These are phyloP conservation scores for Gasterosteus nipponicus DNA, from an alignment of 2,113 vertebrate genomes.

Conservation along the genomic window DNA sequence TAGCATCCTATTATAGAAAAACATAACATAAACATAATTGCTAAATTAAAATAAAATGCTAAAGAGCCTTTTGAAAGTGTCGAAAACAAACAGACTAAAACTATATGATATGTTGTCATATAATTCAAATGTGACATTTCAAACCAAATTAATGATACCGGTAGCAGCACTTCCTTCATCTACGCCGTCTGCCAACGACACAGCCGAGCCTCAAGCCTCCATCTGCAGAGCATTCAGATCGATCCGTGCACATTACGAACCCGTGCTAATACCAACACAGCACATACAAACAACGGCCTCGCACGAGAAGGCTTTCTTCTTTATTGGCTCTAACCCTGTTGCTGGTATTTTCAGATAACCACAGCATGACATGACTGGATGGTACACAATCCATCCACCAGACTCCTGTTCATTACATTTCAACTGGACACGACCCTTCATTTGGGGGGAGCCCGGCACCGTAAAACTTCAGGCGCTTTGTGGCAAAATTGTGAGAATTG, in stretches of 20 bases:
- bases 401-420: conserved; percentile 7
- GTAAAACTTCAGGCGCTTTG: conserved; percentile 19
- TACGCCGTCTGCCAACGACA: not conserved
- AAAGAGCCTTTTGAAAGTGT: not conserved
- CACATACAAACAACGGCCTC: not conserved
- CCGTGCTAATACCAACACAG: not conserved
- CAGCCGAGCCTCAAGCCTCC: not conserved
- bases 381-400: conserved; percentile 6
- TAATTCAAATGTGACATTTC: not conserved
- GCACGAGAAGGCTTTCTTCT: not conserved
- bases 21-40: not conserved
- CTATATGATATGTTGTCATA: not conserved
- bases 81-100: not conserved
- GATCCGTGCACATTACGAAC: not conserved
- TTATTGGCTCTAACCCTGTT: not conserved
- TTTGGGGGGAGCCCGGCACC: conserved; percentile 19
- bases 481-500: conserved; percentile 13
- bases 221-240: not conserved
- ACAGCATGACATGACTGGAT: not conserved
- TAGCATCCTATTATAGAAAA: not conserved
- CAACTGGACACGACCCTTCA: conserved; percentile 2
- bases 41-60: not conserved
- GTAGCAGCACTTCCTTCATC: not conserved
- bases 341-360: conserved; percentile 34
- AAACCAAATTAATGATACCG: not conserved